A percentile compares a stretch with the other conserved stretches of the same genome.
These are phyloP conservation scores for Malachius bipustulatus DNA, from an alignment of 2,888 invertebrate species.

Conservation along the genomic window DNA sequence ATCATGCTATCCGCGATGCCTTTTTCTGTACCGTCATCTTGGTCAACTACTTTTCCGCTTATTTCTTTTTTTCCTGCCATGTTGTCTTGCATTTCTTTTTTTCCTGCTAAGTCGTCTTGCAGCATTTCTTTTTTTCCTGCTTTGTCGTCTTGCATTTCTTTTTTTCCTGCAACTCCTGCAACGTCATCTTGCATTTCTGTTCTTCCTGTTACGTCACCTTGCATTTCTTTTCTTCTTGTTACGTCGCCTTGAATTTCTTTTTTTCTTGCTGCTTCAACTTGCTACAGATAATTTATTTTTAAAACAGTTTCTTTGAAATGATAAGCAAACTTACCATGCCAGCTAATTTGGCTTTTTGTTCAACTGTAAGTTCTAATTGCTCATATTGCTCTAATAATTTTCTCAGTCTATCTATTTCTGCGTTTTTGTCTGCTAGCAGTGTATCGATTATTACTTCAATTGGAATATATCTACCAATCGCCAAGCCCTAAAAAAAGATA, in stretches of 20 bases:
- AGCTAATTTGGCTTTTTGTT: constrained; percentile 25
- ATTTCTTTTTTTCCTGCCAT: constrained; percentile 2
- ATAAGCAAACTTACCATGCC: constrained; percentile 25
- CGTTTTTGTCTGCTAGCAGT: constrained; percentile 37
- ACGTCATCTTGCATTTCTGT: constrained; percentile 7
- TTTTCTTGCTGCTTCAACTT: constrained; percentile 4
- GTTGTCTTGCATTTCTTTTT: too few species aligned
- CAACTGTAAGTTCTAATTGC: constrained; percentile 26
- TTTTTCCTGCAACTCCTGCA: background rate
- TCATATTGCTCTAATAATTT: constrained; percentile 24
- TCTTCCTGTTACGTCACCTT: constrained; percentile 2
- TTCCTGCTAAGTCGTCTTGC: background rate
- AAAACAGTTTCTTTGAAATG: too few species aligned
- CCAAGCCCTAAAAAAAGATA: constrained; percentile 25
- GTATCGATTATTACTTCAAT: constrained; percentile 32
- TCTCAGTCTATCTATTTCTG: constrained; percentile 40
- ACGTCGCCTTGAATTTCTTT: too few species aligned
- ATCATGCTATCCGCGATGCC: constrained; percentile 11
- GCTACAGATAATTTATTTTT: constrained; percentile 6
- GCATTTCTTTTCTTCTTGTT: too few species aligned
- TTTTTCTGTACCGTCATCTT: constrained; percentile 11
- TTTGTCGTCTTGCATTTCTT: too few species aligned
- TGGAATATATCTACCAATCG: constrained; percentile 31
- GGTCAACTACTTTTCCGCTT: background rate
- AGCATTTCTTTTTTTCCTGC: constrained; percentile 2